Base-by-base conservation (phyloP, 2,888 invertebrate species). In the Plutella xylostella region DNA sequence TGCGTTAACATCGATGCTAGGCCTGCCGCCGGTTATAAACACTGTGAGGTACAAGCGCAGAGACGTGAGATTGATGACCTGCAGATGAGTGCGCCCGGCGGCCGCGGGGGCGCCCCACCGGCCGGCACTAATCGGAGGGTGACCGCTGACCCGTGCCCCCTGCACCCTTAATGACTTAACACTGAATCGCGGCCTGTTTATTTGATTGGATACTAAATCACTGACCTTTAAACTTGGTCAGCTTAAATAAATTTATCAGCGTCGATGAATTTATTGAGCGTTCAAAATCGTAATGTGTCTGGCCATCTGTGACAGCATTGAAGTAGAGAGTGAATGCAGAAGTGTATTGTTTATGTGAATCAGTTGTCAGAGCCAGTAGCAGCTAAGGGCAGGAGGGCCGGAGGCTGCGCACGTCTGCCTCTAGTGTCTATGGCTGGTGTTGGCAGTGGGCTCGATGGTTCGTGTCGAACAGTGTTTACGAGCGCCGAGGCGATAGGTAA, bases 391-490 rank as follows among this genome's bases (percentile, higher is more conserved):
- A 17, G 34, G n/a, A 34, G 34, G 25, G 25, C 39, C n/a, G n/a
- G n/a, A n/a, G n/a, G n/a, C n/a, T n/a, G n/a, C n/a, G n/a, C n/a
- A n/a, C n/a, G n/a, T n/a, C n/a, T n/a, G n/a, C n/a, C n/a, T n/a
- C n/a, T n/a, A 65, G 72, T 77, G 74, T 73, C 71, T 72, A 72
- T 74, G 71, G 71, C 63, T 70, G 60, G 71, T 67, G 68, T 75
- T 74, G 66, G 68, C 65, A 66, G 67, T 19, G 11, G 18, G 37
- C 19, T 67, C 65, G 76, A 77, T 68, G 66, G 60, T 66, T 73
- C 69, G 70, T 64, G 75, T 69, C 63, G 72, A 69, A 68, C 67
- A 67, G 65, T 65, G 72, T 80, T 80, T 80, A 80, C 74, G 80
- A 79, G 74, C 77, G 71, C 59, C 68, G 65, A 63, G 66, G 69